Percentiles rank a stretch among this genome's conserved stretches.
These are phyloP conservation scores for Momotus momota DNA, from an alignment of 2,797 vertebrate species.

Conservation along the genomic window DNA sequence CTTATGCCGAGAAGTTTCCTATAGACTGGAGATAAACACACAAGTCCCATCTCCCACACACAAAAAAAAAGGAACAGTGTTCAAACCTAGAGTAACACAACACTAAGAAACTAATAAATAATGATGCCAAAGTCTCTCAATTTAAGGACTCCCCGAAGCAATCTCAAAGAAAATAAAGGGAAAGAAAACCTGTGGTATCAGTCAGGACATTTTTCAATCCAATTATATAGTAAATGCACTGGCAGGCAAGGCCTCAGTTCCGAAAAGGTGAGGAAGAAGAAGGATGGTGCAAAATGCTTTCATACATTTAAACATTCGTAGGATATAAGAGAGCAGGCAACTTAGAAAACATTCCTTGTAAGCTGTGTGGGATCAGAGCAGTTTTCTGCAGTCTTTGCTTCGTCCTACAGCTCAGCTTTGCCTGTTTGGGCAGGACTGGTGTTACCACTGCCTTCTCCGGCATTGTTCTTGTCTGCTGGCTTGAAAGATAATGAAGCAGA, in stretches of 20 bases:
- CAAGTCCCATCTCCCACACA: background rate
- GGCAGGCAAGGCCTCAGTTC: slow-evolving; percentile 58
- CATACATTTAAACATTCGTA: slow-evolving; percentile 69
- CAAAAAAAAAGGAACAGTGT: background rate
- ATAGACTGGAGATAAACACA: background rate
- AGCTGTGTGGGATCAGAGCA: slow-evolving; percentile 53
- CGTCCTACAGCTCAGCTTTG: slow-evolving; percentile 82
- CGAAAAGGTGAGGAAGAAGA: slow-evolving; percentile 52
- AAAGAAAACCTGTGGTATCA: slow-evolving; percentile 27
- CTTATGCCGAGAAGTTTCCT: slow-evolving; percentile 17
- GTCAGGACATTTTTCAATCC: slow-evolving; percentile 11
- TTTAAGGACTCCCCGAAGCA: slow-evolving; percentile 28
- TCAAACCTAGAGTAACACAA: slow-evolving; percentile 23
- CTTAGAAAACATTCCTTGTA: slow-evolving; percentile 64
- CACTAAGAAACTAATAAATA: slow-evolving; percentile 21
- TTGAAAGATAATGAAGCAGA: slow-evolving; percentile 91
- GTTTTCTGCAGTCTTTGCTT: slow-evolving; percentile 14
- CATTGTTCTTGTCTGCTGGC: slow-evolving; percentile 59
- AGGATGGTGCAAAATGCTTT: slow-evolving; percentile 70
- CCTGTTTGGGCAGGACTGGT: slow-evolving; percentile 53
- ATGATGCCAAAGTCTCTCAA: background rate
- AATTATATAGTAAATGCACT: slow-evolving; percentile 57
- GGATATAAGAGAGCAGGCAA: slow-evolving; percentile 64
- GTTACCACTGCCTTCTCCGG: background rate
- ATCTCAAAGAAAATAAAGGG: slow-evolving; percentile 10